Conservation (phyloP, 1,140 invertebrate genomes). For the Anoplophora glabripennis region DNA sequence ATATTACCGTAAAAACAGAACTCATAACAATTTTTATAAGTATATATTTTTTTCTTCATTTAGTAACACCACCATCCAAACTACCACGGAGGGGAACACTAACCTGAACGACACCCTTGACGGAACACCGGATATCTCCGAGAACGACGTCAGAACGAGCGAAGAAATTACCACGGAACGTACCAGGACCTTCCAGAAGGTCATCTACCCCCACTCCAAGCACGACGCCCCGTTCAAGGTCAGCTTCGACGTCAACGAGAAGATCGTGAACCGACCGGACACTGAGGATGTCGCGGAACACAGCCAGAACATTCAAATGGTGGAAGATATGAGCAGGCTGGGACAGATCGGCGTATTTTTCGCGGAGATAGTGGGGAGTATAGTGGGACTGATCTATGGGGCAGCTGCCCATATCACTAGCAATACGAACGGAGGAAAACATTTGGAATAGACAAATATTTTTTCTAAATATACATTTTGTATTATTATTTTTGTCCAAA, state of each 20-base stretch:
- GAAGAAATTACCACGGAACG: too few relatives aligned
- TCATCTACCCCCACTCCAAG: not conserved
- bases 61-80: too few relatives aligned
- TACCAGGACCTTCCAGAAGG: not conserved
- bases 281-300: not conserved
- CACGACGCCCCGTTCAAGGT: conserved; percentile 3
- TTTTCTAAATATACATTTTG: too few relatives aligned
- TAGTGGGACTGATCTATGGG: conserved; percentile 29
- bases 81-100: too few relatives aligned
- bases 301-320: not conserved
- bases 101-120: too few relatives aligned
- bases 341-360: conserved; percentile 26
- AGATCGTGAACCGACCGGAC: not conserved
- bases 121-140: too few relatives aligned
- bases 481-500: too few relatives aligned
- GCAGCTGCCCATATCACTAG: conserved; percentile 26
- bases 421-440: not conserved
- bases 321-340: conserved; percentile 4
- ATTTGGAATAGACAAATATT: too few relatives aligned
- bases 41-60: too few relatives aligned
- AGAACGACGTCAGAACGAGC: too few relatives aligned
- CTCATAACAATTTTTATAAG: too few relatives aligned
- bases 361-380: conserved; percentile 25
- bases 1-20: too few relatives aligned
- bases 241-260: conserved; percentile 2